phyloP scores from a whole-genome alignment of 2,888 invertebrate species.

The Nephrocerus scutellatus region DNA sequence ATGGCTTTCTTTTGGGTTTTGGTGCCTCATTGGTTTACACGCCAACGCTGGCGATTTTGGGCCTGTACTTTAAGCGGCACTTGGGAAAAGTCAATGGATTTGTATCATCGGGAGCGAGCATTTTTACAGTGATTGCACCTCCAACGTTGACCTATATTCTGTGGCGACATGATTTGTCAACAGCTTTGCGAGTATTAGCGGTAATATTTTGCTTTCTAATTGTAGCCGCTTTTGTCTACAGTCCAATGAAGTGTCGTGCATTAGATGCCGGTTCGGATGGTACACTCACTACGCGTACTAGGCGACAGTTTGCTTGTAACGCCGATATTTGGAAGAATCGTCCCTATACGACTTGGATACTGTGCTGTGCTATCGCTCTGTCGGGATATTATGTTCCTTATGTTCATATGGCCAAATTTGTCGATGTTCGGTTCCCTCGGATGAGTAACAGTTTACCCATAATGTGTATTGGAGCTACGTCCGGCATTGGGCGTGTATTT shows the following conservation, averaged over 20 bases:
- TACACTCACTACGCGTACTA: neutral
- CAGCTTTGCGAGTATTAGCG: conserved; percentile 10
- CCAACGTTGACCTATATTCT: conserved; percentile 16
- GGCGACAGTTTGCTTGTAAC: conserved; percentile 6
- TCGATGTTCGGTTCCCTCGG: conserved; percentile 15
- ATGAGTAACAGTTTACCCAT: conserved; percentile 16
- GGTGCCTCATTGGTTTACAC: conserved; percentile 20
- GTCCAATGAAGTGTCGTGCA: conserved; percentile 15
- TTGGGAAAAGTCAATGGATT: conserved; percentile 20
- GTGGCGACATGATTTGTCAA: conserved; percentile 11
- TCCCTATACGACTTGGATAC: conserved; percentile 18
- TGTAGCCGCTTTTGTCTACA: conserved; percentile 18
- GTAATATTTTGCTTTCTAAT: conserved; percentile 17
- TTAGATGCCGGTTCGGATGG: neutral
- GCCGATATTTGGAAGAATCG: conserved; percentile 17
- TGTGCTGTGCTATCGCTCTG: conserved; percentile 17
- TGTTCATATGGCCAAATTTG: conserved; percentile 19
- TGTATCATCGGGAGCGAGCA: conserved; percentile 19
- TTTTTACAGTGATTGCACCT: conserved; percentile 19
- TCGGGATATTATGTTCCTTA: conserved; percentile 20
- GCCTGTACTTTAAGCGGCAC: conserved; percentile 17
- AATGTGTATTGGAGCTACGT: conserved; percentile 20
- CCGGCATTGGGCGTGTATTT: conserved; percentile 18
- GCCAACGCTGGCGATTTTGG: conserved; percentile 17
- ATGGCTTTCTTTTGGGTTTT: conserved; percentile 16